phyloP scores from a whole-genome alignment of 2,113 vertebrate genomes.

The Sceloporus undulatus region DNA sequence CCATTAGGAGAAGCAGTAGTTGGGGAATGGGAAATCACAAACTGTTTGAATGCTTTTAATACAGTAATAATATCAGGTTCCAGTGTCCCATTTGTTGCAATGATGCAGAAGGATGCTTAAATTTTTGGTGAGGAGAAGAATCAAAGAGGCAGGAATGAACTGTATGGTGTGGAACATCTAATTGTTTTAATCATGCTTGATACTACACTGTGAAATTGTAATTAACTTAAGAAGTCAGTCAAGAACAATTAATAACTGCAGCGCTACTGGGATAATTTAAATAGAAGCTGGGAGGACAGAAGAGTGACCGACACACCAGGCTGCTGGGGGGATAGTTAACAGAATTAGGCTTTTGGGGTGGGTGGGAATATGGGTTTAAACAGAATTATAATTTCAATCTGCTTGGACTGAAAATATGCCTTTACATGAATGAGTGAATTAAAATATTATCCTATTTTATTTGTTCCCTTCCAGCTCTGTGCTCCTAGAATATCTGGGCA shows the following conservation, averaged over 20 bases:
- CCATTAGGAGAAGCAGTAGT: conserved; percentile 23
- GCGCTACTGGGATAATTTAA: conserved; percentile 51
- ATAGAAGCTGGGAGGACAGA: conserved; percentile 20
- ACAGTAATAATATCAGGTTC: conserved; percentile 67
- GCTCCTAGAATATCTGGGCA: too few species aligned
- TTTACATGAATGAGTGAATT: background rate
- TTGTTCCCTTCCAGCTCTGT: background rate
- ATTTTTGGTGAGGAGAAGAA: conserved; percentile 41
- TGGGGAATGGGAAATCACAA: conserved; percentile 66
- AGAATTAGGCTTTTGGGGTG: background rate
- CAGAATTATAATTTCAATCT: background rate
- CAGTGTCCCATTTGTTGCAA: conserved; percentile 59
- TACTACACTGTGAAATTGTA: conserved; percentile 71
- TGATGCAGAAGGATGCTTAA: conserved; percentile 64
- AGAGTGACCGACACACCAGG: background rate
- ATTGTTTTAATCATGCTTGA: conserved; percentile 74
- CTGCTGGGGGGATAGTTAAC: conserved; percentile 12
- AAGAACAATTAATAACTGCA: conserved; percentile 68
- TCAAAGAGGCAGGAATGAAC: conserved; percentile 31
- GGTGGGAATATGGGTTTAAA: background rate
- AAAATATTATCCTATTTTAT: background rate
- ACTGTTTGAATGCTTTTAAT: conserved; percentile 72
- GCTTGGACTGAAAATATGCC: background rate
- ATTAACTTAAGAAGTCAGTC: conserved; percentile 73
- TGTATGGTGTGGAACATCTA: conserved; percentile 53